Conservation (phyloP, 2,888 invertebrate species). For the Brenthis hecate region DNA sequence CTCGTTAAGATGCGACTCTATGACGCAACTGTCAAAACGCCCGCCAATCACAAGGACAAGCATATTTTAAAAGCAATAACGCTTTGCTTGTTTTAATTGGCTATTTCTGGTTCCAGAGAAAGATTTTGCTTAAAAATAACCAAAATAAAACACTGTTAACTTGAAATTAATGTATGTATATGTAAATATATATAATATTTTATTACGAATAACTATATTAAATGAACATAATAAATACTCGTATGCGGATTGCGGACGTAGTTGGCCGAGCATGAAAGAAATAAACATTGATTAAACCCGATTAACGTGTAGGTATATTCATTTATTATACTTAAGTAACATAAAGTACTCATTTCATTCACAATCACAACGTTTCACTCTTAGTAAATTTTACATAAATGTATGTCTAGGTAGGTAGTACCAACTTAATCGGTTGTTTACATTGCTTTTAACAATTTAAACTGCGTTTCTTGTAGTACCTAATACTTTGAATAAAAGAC, state of each 20-base stretch:
- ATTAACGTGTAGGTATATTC: background rate
- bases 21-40: background rate
- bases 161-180: background rate
- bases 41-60: background rate
- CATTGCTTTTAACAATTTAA: too few relatives aligned
- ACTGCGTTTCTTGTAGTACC: too few relatives aligned
- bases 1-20: conserved; percentile 39
- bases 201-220: background rate
- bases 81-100: too few relatives aligned
- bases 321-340: too few relatives aligned
- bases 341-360: conserved; percentile 24
- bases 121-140: too few relatives aligned
- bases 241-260: background rate
- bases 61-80: too few relatives aligned
- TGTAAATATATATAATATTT: background rate
- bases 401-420: too few relatives aligned
- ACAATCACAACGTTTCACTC: background rate
- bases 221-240: background rate
- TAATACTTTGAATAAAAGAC: too few relatives aligned
- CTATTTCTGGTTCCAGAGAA: too few relatives aligned
- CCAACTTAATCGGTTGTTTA: too few relatives aligned
- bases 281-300: conserved; percentile 12
- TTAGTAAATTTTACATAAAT: too few relatives aligned
- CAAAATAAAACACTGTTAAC: too few relatives aligned
- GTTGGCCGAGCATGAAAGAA: conserved; percentile 7